Evolutionary conservation across 2,113 vertebrate species (phyloP), one percentile per base, ranked within the genome.

Genomic region (Istiophorus platypterus): DNA sequence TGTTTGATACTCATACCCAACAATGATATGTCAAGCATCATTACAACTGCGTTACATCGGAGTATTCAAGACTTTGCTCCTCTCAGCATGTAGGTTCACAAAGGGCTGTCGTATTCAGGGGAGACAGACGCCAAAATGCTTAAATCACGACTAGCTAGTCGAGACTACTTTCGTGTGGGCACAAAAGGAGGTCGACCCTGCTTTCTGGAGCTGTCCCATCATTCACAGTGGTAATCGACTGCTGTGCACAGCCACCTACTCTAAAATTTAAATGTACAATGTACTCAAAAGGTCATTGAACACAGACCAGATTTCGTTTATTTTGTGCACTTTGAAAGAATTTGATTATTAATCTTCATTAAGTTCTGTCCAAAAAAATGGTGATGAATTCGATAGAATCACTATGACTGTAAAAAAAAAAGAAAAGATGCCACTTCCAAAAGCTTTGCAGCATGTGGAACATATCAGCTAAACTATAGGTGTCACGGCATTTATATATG

Each of bases 1-100:
- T 77, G 68, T 83, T 78, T 85, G 80, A 91, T 79, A 76, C 58
- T 66, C 49, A 49, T 31, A 52, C 54, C 22, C 31, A 29, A 29
- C 29, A 26, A n/a, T 41, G 52, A 74, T 47, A 42, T 64, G 74
- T 82, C 77, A 81, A 68, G 81, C 58, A 70, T 81, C 41, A 56
- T 72, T 69, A 76, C 14, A 47, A 47, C 54, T 70, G 67, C 0
- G 20, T 62, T 31, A 15, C 10, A 1, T 22, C 27, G 51, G 56
- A 57, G 76, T 24, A 83, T 67, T 71, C 17, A 81, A 80, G 70
- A 64, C 49, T 24, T 37, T 18, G 64, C 45, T 69, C 39, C 67
- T 57, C 78, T 47, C 51, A 11, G 49, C 22, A 26, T 52, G 20
- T 42, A 39, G 37, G 12, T 54, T 76, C 58, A 74, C 62, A 51